Evolutionary conservation across 2,888 invertebrate genomes (phyloP), one percentile per base, ranked within the genome.

Genomic region (Morpho achilles): DNA sequence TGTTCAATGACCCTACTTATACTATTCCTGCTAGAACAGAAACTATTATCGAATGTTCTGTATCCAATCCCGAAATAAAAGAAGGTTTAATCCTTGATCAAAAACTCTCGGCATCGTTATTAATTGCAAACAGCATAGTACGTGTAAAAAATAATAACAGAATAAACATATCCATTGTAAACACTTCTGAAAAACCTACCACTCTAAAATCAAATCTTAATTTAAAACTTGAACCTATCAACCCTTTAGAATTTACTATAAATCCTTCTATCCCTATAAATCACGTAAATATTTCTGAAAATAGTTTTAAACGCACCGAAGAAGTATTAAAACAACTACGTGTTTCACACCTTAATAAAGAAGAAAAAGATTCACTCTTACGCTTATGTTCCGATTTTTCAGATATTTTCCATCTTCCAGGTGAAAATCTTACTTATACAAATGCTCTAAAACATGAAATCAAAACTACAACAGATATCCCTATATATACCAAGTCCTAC

Each of bases 41-140:
- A 59, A 60, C 50, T 4, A 40, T 62, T 7, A 52, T 62, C 5
- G 65, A 62, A 54, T 59, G 58, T n/a, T 65, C 62, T 7, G 58
- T 62, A 8, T 39, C 41, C 1, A 65, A 62, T 39, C 61, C 61
- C 42, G 60, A 61, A 22, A 8, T 64, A 7, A 54, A 58, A 46
- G 64, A 59, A 56, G 64, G 61, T n/a, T 6, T 61, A 16, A 43
- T 61, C 8, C 22, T 62, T 7, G 53, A 62, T 22, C 53, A 64
- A 23, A 40, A 50, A 8, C 7, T 42, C 8, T 55, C 42, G 0
- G 43, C 58, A 1, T 23, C 22, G 6, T 1, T 61, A 7, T 51
- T 61, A 22, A 45, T 64, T 8, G 50, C 58, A 0, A 56, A 61
- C 44, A 59, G 57, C n/a, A 7, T 59, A 8, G 59, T 50, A 1